Percentiles rank a stretch among this genome's conserved stretches.
Conservation (phyloP, 92 coral and sea anemone species). For the Actinostola sp. region DNA sequence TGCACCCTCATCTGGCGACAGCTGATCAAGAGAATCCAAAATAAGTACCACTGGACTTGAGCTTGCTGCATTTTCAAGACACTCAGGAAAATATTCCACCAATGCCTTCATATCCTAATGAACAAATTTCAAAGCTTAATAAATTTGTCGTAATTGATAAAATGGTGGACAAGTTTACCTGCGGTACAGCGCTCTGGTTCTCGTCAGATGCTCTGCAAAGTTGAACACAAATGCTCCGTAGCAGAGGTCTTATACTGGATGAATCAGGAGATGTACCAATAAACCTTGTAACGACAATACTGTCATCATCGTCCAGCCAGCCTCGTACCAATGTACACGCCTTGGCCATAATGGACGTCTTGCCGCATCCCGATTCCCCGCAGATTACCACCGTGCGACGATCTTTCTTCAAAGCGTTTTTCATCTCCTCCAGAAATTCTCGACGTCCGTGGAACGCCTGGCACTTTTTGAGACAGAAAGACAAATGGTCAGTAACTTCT, state of each 20-base stretch:
- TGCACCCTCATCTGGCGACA: conserved; percentile 85
- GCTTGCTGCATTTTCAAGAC: conserved; percentile 76
- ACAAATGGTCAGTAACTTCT: conserved; percentile 79
- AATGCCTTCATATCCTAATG: conserved; percentile 80
- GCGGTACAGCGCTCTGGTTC: conserved; percentile 58
- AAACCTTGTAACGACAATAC: conserved; percentile 79
- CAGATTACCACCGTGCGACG: conserved; percentile 63
- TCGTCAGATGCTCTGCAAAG: conserved; percentile 69
- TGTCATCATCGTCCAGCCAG: conserved; percentile 56
- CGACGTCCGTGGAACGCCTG: conserved; percentile 83
- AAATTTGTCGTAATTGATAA: neutral
- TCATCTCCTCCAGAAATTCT: conserved; percentile 63
- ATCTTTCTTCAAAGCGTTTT: conserved; percentile 43
- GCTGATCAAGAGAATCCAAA: conserved; percentile 95
- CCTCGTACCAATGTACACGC: conserved; percentile 51
- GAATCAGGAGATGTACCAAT: conserved; percentile 94
- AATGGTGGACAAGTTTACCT: neutral
- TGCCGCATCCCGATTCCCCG: conserved; percentile 97
- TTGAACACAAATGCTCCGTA: conserved; percentile 89
- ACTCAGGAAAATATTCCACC: conserved; percentile 69
- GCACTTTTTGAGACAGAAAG: conserved; percentile 87
- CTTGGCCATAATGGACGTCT: conserved; percentile 95
- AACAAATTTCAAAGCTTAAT: neutral
- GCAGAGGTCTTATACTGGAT: conserved; percentile 72
- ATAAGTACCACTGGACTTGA: conserved; percentile 77